A percentile compares a stretch with the other conserved stretches of the same genome.
Conservation (phyloP, 2,888 invertebrate species). For the Coleophora flavipennella region DNA sequence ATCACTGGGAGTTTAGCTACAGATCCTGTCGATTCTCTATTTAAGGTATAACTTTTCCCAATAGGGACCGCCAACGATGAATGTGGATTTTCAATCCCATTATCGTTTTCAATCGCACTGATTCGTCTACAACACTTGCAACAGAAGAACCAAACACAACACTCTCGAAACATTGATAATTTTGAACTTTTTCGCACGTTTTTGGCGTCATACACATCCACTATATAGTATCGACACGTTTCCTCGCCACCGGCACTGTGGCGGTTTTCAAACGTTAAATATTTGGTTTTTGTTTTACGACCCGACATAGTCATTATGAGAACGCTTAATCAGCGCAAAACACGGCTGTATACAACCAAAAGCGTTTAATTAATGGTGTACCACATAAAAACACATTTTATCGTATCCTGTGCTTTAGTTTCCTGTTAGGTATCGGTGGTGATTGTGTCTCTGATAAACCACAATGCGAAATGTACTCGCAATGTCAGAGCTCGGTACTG, state of each 20-base stretch:
- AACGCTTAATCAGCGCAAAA: conserved; percentile 19
- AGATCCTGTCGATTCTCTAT: conserved; percentile 20
- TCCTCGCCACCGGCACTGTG: conserved; percentile 20
- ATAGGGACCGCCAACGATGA: conserved; percentile 41
- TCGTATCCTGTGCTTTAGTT: conserved; percentile 53
- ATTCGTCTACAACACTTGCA: conserved; percentile 36
- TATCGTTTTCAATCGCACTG: conserved; percentile 25
- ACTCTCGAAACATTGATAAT: conserved; percentile 27
- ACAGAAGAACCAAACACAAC: conserved; percentile 27
- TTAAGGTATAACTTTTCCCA: conserved; percentile 45
- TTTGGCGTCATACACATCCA: conserved; percentile 41
- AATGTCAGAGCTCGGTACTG: conserved; percentile 14
- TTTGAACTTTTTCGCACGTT: conserved; percentile 21
- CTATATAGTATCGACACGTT: conserved; percentile 31
- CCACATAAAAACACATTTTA: conserved; percentile 49
- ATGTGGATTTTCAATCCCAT: conserved; percentile 34
- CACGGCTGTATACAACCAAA: conserved; percentile 34
- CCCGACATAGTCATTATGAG: conserved; percentile 34
- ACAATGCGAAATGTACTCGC: conserved; percentile 28
- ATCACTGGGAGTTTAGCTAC: conserved; percentile 15
- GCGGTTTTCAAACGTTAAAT: conserved; percentile 40
- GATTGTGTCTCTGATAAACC: conserved; percentile 30
- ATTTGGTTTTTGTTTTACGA: conserved; percentile 32
- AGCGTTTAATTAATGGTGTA: conserved; percentile 34
- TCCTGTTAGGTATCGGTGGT: conserved; percentile 47